Percentiles rank a stretch among this genome's conserved stretches.
Conservation (phyloP, 2,797 vertebrate species). For the Macrochelys suwanniensis region DNA sequence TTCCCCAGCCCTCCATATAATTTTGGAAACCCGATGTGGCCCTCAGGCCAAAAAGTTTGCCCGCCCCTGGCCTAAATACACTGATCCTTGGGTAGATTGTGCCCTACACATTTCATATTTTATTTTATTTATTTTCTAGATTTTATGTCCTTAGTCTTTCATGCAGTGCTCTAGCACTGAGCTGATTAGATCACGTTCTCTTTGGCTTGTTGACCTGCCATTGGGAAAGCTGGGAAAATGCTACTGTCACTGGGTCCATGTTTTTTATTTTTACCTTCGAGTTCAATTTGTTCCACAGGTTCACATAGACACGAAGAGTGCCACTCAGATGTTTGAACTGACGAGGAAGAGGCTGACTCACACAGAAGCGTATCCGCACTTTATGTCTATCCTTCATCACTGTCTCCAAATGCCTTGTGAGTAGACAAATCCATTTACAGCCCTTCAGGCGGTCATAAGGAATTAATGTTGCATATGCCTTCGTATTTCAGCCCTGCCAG, state of each 20-base stretch:
- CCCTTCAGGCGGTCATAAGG: background rate
- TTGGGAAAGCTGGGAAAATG: background rate
- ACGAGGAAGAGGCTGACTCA: conserved; percentile 97
- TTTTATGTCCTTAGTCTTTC: background rate
- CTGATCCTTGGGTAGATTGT: background rate
- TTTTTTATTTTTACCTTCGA: fast-evolving
- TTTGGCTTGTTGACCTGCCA: background rate
- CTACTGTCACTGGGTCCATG: too few relatives aligned
- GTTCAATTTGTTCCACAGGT: conserved; percentile 79
- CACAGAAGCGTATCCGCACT: conserved; percentile 97
- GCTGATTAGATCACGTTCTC: background rate
- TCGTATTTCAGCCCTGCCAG: background rate
- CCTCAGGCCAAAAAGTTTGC: too few relatives aligned
- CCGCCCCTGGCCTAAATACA: too few relatives aligned
- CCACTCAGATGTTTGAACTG: conserved; percentile 97
- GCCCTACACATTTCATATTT: background rate
- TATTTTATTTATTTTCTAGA: background rate
- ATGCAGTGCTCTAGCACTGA: background rate
- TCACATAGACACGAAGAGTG: conserved; percentile 98
- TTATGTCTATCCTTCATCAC: conserved; percentile 99
- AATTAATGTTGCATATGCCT: fast-evolving
- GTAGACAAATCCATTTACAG: conserved; percentile 63
- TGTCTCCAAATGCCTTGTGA: conserved; percentile 99
- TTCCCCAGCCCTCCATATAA: too few relatives aligned
- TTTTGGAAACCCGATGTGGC: too few relatives aligned